phyloP scores from a whole-genome alignment of 2,888 invertebrate species.

The Ligdia adustata region DNA sequence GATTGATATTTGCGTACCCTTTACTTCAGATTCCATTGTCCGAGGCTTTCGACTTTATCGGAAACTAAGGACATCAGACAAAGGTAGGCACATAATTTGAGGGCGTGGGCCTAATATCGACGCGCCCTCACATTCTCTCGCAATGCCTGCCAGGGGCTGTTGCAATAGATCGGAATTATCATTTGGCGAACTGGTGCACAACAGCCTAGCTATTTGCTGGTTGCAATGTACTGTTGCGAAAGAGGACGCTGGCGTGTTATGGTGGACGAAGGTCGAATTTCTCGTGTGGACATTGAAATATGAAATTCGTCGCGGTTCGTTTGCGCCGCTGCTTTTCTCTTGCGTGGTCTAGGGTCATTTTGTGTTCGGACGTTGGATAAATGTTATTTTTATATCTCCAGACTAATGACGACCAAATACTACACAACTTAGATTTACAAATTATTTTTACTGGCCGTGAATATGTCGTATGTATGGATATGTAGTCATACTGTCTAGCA shows the following conservation, averaged over 20 bases:
- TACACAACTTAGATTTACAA: not conserved
- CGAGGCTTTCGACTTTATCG: conserved; percentile 22
- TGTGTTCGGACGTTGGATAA: too few relatives aligned
- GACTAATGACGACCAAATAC: conserved; percentile 1
- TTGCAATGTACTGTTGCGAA: conserved; percentile 63
- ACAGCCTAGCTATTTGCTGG: too few relatives aligned
- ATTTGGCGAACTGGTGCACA: conserved; percentile 80
- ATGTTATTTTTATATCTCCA: too few relatives aligned
- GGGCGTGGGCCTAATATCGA: conserved; percentile 72
- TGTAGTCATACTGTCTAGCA: too few relatives aligned
- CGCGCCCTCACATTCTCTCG: conserved; percentile 72
- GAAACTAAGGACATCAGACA: conserved; percentile 62
- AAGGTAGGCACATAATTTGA: conserved; percentile 72
- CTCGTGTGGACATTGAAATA: conserved; percentile 55
- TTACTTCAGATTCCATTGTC: conserved; percentile 32
- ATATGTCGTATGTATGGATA: too few relatives aligned
- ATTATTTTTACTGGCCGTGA: too few relatives aligned
- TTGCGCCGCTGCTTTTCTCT: conserved; percentile 15
- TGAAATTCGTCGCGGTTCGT: conserved; percentile 57
- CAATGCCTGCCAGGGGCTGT: conserved; percentile 56
- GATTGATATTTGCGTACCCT: conserved; percentile 24
- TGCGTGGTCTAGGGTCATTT: conserved; percentile 1
- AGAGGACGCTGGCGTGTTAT: conserved; percentile 72
- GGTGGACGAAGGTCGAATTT: conserved; percentile 67
- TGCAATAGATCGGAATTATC: conserved; percentile 81